phyloP scores from a whole-genome alignment of 2,888 invertebrate genomes.

The Pilophorus perplexus region DNA sequence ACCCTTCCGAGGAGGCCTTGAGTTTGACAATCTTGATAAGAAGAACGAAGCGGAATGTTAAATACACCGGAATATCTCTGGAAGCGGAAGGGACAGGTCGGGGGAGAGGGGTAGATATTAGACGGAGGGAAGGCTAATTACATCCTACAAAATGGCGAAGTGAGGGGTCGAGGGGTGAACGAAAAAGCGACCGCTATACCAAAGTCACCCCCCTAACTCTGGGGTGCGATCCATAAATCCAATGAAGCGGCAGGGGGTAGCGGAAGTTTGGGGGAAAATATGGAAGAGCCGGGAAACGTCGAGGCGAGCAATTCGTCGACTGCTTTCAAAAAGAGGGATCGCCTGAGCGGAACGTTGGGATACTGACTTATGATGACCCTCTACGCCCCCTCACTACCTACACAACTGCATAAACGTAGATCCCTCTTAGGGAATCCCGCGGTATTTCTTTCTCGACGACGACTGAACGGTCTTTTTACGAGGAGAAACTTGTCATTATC shows the following conservation, averaged over 20 bases:
- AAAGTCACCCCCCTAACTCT: no score
- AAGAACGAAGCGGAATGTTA: conserved; percentile 19
- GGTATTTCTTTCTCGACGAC: no score
- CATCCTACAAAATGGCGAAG: conserved; percentile 13
- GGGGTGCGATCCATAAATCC: background rate
- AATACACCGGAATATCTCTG: conserved; percentile 19
- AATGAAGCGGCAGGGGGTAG: background rate
- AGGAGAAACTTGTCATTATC: no score
- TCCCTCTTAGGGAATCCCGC: no score
- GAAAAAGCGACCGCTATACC: no score
- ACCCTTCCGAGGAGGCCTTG: no score
- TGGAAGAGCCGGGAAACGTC: background rate
- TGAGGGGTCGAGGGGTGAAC: background rate
- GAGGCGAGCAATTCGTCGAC: background rate
- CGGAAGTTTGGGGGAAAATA: background rate
- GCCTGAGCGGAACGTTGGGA: background rate
- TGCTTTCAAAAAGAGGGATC: background rate
- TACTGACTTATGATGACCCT: no score
- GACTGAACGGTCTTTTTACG: no score
- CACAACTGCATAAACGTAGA: no score
- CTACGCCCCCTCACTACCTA: no score
- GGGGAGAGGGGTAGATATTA: background rate
- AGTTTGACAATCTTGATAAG: conserved; percentile 15
- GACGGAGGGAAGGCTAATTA: conserved; percentile 6
- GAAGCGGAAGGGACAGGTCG: background rate